phyloP scores from a whole-genome alignment of 30 jellyfish, hydroid and myxozoan species.

The Pseudorhiza aurosa region DNA sequence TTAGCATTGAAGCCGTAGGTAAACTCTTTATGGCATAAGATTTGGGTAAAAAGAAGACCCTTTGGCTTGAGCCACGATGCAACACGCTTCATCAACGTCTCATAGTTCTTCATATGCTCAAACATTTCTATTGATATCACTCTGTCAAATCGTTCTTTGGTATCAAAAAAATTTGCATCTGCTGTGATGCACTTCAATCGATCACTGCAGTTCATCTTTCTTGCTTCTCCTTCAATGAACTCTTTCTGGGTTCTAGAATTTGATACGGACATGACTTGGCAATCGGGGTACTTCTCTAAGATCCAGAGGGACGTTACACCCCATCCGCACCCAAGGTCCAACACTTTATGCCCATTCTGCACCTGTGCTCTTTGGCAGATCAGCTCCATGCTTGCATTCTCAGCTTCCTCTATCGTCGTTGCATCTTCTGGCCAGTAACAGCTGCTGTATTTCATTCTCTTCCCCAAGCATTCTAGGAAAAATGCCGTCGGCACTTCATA shows the following conservation, averaged over 20 bases:
- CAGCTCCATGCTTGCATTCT: constrained; percentile 67
- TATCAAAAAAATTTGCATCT: constrained; percentile 77
- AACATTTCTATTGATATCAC: constrained; percentile 88
- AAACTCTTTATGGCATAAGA: constrained; percentile 77
- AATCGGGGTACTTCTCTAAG: constrained; percentile 69
- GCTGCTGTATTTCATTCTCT: constrained; percentile 85
- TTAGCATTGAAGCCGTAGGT: constrained; percentile 69
- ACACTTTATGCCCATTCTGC: constrained; percentile 68
- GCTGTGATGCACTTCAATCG: constrained; percentile 77
- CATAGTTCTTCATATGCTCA: constrained; percentile 92
- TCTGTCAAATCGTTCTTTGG: constrained; percentile 78
- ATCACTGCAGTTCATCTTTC: constrained; percentile 39
- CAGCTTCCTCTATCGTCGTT: constrained; percentile 66
- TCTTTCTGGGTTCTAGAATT: constrained; percentile 73
- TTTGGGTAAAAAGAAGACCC: constrained; percentile 79
- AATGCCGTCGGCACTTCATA: constrained; percentile 90
- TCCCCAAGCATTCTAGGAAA: constrained; percentile 69
- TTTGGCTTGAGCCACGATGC: constrained; percentile 83
- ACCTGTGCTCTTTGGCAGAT: constrained; percentile 73
- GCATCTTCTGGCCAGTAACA: constrained; percentile 53
- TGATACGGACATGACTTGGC: constrained; percentile 72
- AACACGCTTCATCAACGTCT: constrained; percentile 65
- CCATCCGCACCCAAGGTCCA: constrained; percentile 97
- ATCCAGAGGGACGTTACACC: constrained; percentile 85
- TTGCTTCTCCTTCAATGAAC: constrained; percentile 68